A percentile compares a stretch with the other conserved stretches of the same genome.
These are phyloP conservation scores for Acipenser ruthenus DNA, from an alignment of 2,797 vertebrate species.

Conservation along the genomic window DNA sequence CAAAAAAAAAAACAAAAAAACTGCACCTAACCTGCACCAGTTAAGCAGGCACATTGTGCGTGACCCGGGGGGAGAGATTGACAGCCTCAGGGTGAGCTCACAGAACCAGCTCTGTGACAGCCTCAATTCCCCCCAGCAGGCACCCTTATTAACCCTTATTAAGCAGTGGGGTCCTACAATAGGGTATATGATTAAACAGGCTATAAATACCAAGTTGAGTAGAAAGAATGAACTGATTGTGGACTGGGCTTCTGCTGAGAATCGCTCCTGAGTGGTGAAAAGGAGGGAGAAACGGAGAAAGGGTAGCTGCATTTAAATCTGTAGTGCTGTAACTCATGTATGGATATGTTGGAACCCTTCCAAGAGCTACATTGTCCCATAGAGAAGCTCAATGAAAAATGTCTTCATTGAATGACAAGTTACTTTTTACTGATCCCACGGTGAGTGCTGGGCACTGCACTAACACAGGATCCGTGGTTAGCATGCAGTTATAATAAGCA, in stretches of 20 bases:
- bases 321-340: neutral
- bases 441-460: neutral
- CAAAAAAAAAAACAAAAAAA: no score
- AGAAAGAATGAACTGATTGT: slow-evolving; percentile 3
- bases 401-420: slow-evolving; percentile 7
- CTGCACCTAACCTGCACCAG: no score
- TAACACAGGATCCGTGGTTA: neutral
- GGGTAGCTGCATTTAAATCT: neutral
- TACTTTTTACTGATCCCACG: neutral
- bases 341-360: slow-evolving; percentile 13
- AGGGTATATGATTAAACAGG: neutral
- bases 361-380: slow-evolving; percentile 20
- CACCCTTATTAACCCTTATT: slow-evolving; percentile 3
- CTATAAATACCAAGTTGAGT: neutral
- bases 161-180: slow-evolving; percentile 5
- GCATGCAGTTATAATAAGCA: neutral
- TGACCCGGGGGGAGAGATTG: neutral
- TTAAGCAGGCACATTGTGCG: no score
- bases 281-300: neutral
- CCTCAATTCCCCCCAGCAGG: neutral
- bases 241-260: neutral
- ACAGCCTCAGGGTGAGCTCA: neutral
- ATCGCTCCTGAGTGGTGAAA: neutral
- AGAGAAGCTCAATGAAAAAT: slow-evolving; percentile 20
- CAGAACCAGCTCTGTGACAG: neutral